phyloP scores from a whole-genome alignment of 1,140 invertebrate genomes.

The Neomicropteryx cornuta region DNA sequence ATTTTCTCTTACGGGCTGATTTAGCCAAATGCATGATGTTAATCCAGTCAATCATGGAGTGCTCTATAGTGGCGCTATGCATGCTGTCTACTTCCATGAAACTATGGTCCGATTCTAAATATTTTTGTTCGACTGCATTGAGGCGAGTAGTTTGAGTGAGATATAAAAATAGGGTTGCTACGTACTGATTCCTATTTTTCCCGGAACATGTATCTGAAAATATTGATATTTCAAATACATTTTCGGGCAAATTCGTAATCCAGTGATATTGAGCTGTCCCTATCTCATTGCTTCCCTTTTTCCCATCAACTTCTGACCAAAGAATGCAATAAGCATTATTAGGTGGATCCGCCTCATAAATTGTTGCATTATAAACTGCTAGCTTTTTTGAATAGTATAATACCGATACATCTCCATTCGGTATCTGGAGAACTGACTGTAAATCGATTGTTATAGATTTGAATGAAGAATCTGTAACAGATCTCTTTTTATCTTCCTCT shows the following conservation, averaged over 20 bases:
- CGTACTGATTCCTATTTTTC: constrained; percentile 10
- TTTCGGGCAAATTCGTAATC: constrained; percentile 4
- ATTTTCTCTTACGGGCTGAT: not conserved
- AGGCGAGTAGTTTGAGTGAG: constrained; percentile 4
- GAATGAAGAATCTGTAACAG: constrained; percentile 3
- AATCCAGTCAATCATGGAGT: constrained; percentile 11
- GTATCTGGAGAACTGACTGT: constrained; percentile 7
- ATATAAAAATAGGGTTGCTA: constrained; percentile 8
- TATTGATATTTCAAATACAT: constrained; percentile 7
- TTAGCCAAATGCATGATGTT: constrained; percentile 16
- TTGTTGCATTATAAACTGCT: constrained; percentile 6
- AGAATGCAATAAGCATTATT: constrained; percentile 7
- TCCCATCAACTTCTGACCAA: constrained; percentile 7
- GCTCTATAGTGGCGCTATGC: constrained; percentile 18
- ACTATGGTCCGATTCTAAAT: constrained; percentile 23
- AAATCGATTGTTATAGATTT: constrained; percentile 5
- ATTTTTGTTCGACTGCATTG: constrained; percentile 21
- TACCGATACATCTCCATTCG: constrained; percentile 1
- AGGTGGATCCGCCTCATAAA: constrained; percentile 4
- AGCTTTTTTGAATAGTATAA: constrained; percentile 8
- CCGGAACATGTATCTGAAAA: constrained; percentile 10
- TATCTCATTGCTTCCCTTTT: constrained; percentile 8
- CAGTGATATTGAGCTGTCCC: constrained; percentile 4
- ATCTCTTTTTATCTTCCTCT: constrained; percentile 8
- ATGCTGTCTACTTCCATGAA: constrained; percentile 24